Conservation (phyloP, 1,140 invertebrate genomes). For the Argopecten irradians region DNA sequence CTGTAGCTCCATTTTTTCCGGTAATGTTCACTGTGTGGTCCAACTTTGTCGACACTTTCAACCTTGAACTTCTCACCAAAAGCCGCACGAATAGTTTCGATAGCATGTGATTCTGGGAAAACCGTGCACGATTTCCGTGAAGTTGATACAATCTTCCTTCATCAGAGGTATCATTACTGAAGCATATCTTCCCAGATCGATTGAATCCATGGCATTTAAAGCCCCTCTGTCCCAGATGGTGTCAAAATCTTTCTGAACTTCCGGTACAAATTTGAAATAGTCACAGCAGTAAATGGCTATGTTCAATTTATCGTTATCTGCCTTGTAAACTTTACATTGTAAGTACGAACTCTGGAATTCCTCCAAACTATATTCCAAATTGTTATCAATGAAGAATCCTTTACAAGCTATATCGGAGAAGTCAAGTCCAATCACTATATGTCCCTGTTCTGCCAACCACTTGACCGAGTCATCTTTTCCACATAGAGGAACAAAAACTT, state of each 20-base stretch:
- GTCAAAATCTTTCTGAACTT: background rate
- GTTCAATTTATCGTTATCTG: background rate
- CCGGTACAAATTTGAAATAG: background rate
- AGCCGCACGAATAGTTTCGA: background rate
- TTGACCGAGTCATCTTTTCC: background rate
- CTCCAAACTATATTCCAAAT: background rate
- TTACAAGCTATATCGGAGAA: background rate
- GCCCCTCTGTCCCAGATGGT: background rate
- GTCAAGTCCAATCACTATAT: background rate
- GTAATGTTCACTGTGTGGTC: slow-evolving; percentile 1
- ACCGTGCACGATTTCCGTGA: background rate
- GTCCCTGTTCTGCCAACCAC: background rate
- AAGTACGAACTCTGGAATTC: background rate
- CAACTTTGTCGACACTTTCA: background rate
- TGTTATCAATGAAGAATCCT: background rate
- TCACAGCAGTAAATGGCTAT: background rate
- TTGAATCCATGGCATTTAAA: background rate
- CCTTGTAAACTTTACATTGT: background rate
- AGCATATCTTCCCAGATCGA: background rate
- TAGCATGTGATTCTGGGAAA: background rate
- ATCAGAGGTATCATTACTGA: background rate
- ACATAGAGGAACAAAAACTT: background rate
- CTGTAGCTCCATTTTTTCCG: background rate
- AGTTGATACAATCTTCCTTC: background rate
- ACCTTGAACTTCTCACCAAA: background rate